A percentile compares a stretch with the other conserved stretches of the same genome.
Conservation (phyloP, 2,113 vertebrate genomes). For the Saccopteryx bilineata region DNA sequence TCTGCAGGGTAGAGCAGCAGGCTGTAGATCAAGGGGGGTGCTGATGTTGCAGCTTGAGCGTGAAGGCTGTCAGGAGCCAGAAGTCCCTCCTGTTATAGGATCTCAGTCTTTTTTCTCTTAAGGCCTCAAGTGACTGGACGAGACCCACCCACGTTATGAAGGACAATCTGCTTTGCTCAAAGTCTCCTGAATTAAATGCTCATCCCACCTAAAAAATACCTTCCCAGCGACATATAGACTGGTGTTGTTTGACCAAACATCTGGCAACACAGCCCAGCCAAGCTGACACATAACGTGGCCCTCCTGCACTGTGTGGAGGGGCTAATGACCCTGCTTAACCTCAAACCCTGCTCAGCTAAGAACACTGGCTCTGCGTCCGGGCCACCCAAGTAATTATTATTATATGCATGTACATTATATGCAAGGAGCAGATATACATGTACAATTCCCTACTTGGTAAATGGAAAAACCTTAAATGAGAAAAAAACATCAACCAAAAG, state of each 20-base stretch:
- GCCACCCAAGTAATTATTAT: too few species aligned
- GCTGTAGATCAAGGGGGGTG: neutral
- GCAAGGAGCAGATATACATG: rapidly evolving
- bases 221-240: neutral
- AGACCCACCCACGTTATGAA: neutral
- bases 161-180: neutral
- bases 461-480: neutral
- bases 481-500: neutral
- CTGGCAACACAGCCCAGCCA: neutral
- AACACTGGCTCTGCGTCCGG: rapidly evolving
- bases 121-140: neutral
- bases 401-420: too few species aligned
- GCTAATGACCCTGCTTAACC: neutral
- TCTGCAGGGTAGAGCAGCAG: neutral
- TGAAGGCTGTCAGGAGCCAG: neutral
- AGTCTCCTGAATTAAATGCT: neutral
- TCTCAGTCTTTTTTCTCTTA: too few species aligned
- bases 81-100: neutral
- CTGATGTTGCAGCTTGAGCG: rapidly evolving
- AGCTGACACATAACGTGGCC: neutral
- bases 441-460: neutral
- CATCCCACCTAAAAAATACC: neutral
- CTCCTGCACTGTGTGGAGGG: too few species aligned
- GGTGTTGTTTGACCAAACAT: neutral
- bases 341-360: neutral